Conservation (phyloP, 1,140 invertebrate species). For the Leucophenga varia region DNA sequence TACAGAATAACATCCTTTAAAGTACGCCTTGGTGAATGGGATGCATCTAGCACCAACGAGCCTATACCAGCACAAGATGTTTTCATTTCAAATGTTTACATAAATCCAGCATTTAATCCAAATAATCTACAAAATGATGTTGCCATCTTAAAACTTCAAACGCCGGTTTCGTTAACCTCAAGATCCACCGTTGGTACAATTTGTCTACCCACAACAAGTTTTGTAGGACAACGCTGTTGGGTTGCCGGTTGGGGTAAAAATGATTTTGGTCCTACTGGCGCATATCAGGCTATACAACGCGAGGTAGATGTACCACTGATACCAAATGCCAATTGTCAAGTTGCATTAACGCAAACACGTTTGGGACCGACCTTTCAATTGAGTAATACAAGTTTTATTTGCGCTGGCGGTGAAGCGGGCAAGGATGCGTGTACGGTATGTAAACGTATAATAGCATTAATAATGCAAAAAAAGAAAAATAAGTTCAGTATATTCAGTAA, state of each 20-base stretch:
- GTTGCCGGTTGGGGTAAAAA: constrained; percentile 83
- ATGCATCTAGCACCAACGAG: constrained; percentile 63
- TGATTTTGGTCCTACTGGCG: constrained; percentile 66
- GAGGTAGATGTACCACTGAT: constrained; percentile 73
- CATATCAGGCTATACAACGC: constrained; percentile 68
- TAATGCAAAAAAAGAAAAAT: too few species aligned
- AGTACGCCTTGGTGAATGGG: constrained; percentile 71
- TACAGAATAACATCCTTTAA: constrained; percentile 55
- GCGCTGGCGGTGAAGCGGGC: constrained; percentile 73
- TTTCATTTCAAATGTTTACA: constrained; percentile 59
- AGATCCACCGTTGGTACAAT: constrained; percentile 71
- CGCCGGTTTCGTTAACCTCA: constrained; percentile 61
- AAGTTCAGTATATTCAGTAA: too few species aligned
- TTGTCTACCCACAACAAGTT: constrained; percentile 65
- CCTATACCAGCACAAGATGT: constrained; percentile 65
- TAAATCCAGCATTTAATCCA: constrained; percentile 68
- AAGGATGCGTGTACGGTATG: constrained; percentile 70
- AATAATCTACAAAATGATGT: constrained; percentile 70
- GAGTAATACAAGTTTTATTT: constrained; percentile 69
- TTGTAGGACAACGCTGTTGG: constrained; percentile 68
- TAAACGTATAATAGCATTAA: too few species aligned
- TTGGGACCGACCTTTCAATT: constrained; percentile 66
- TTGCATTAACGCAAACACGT: constrained; percentile 64
- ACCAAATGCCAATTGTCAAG: constrained; percentile 64
- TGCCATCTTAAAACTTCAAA: constrained; percentile 65